A percentile compares a stretch with the other conserved stretches of the same genome.
Evolutionary conservation across 2,888 invertebrate genomes (phyloP).

Genomic region (Julus scanicus): DNA sequence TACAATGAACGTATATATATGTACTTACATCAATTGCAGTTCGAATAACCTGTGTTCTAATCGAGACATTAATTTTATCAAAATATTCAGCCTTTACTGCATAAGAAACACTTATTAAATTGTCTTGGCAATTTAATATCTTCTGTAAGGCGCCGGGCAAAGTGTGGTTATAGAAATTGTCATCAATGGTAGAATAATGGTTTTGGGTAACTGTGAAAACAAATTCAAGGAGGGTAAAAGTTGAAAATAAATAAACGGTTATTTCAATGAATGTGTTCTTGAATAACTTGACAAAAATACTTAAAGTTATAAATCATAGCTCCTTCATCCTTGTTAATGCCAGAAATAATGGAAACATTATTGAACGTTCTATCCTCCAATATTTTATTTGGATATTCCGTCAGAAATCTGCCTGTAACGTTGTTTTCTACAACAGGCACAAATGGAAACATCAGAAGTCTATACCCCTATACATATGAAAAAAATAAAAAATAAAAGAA

Average conservation of each 20-base stretch:
- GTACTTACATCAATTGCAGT: slow-evolving; percentile 50
- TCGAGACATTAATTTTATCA: slow-evolving; percentile 52
- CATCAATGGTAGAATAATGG: slow-evolving; percentile 14
- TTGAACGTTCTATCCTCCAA: slow-evolving; percentile 48
- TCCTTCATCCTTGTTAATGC: slow-evolving; percentile 54
- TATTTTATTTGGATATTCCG: not conserved
- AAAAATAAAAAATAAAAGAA: too few relatives aligned
- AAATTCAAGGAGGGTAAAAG: not conserved
- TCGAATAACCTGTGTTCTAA: not conserved
- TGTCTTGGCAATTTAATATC: not conserved
- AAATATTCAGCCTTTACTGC: slow-evolving; percentile 54
- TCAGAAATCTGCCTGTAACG: slow-evolving; percentile 48
- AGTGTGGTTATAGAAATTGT: slow-evolving; percentile 34
- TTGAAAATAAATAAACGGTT: not conserved
- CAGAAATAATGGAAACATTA: slow-evolving; percentile 50
- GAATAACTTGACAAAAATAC: not conserved
- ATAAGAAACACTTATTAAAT: slow-evolving; percentile 53
- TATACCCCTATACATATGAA: not conserved
- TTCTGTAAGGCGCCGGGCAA: not conserved
- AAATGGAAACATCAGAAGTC: slow-evolving; percentile 7
- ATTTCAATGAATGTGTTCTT: too few relatives aligned
- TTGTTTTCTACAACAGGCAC: slow-evolving; percentile 50
- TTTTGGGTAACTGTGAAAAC: not conserved
- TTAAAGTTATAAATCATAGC: slow-evolving; percentile 37
- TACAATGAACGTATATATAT: not conserved